phyloP scores from a whole-genome alignment of 2,113 vertebrate species.

The Ammodytes dubius region DNA sequence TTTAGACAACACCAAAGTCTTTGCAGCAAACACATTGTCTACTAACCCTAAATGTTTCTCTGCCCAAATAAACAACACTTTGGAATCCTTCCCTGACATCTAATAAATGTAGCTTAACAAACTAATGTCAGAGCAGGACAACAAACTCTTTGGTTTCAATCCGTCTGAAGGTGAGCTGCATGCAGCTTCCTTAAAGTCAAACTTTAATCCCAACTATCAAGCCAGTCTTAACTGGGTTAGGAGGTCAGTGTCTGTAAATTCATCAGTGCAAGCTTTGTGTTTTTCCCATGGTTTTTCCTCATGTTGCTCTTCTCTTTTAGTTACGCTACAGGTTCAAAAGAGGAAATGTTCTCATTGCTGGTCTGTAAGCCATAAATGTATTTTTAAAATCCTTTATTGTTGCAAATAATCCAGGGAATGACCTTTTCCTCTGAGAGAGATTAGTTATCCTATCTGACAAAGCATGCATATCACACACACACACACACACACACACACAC shows the following conservation, averaged over 20 bases:
- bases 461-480: conserved; percentile 32
- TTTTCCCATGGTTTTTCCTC: neutral
- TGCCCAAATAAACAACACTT: neutral
- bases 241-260: conserved; percentile 67
- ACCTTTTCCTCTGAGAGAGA: conserved; percentile 76
- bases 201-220: conserved; percentile 72
- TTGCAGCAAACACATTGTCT: conserved; percentile 28
- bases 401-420: conserved; percentile 33
- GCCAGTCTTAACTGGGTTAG: conserved; percentile 72
- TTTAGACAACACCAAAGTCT: conserved; percentile 18
- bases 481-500: conserved; percentile 28
- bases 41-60: conserved; percentile 23
- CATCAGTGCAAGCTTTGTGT: conserved; percentile 5
- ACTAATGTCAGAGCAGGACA: neutral
- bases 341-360: neutral
- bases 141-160: neutral
- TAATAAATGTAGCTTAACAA: neutral
- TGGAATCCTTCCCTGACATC: conserved; percentile 7
- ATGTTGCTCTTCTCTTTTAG: neutral
- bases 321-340: neutral
- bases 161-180: conserved; percentile 61
- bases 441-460: conserved; percentile 66
- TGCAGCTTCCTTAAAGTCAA: conserved; percentile 61
- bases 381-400: neutral
- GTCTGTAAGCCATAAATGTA: neutral